These are phyloP conservation scores for Apostichopus parvimensis DNA, from an alignment of 35 echinoderm and acorn worm species.

Conservation along the genomic window DNA sequence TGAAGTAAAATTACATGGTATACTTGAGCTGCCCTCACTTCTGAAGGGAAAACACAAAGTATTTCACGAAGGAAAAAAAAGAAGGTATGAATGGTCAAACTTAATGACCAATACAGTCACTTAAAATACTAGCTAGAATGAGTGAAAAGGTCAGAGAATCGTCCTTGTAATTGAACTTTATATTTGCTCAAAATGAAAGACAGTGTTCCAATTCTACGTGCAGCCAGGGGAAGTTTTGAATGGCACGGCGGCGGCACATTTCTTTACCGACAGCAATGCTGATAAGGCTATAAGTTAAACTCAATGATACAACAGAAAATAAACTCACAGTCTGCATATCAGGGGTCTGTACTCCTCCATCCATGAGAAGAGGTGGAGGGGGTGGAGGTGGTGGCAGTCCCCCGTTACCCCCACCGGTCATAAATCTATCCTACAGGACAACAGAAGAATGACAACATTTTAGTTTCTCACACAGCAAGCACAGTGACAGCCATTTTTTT, in stretches of 20 bases:
- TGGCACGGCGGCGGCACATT: too few species aligned
- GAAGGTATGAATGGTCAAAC: too few species aligned
- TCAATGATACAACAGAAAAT: constrained; percentile 31
- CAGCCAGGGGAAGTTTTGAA: background rate
- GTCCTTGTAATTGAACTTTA: background rate
- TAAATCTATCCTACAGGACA: constrained; percentile 24
- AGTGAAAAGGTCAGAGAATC: background rate
- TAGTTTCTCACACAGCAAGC: background rate
- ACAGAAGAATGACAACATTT: constrained; percentile 16
- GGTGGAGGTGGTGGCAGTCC: constrained; percentile 49
- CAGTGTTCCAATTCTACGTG: background rate
- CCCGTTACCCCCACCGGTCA: constrained; percentile 33
- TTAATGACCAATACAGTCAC: too few species aligned
- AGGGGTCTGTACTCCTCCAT: constrained; percentile 9
- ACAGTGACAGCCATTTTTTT: background rate
- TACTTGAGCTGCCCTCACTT: too few species aligned
- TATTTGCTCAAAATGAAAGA: background rate
- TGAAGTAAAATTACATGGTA: too few species aligned
- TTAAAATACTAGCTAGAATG: background rate
- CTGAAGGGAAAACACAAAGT: too few species aligned
- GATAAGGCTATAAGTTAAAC: background rate
- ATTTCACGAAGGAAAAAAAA: too few species aligned
- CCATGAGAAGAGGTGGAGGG: constrained; percentile 50
- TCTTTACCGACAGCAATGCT: background rate
- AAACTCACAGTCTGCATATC: constrained; percentile 55